Evolutionary conservation across 2,888 invertebrate genomes (phyloP), one percentile per base, ranked within the genome.

Genomic region (Ormyrus rosae): DNA sequence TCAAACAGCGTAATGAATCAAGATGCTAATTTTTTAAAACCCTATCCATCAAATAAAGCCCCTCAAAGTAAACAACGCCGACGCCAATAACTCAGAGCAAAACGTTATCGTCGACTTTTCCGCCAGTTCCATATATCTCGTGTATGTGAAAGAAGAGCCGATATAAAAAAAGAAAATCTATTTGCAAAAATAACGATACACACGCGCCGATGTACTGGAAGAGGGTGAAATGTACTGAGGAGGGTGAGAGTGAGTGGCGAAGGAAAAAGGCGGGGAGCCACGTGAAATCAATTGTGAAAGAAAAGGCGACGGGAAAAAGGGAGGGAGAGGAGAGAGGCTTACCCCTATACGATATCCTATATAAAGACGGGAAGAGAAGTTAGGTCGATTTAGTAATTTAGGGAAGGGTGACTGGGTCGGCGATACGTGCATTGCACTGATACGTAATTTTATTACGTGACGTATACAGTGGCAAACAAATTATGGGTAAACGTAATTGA

Each of bases 221-320:
- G 13, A 13, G 13, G 13, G 13, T 13, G 13, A 13, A 13, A 13
- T 13, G 13, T 13, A 13, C 13, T 13, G 13, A 13, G 13, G 55
- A 11, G 55, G 34, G 46, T 46, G 5, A 45, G 50, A 70, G 56
- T 9, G 5, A n/a, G 68, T 2, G 2, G 55, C 55, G 46, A 13
- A 6, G 11, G 6, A 53, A 7, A 10, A 13, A 9, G 50, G 50
- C 13, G 45, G 53, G 7, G 13, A 58, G 70, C 13, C 48, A 63
- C 53, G 68, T n/a, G 55, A 75, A 76, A 76, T 76, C 68, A 76
- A 76, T 76, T 76, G 76, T 69, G 53, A 13, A 61, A 8, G 67
- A 60, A 9, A 45, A 9, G 8, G 50, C 34, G 46, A 45, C 8
- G 46, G 9, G 68, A 9, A 8, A 13, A 13, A 13, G 13, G 13